Conservation (phyloP, 1,140 invertebrate species). For the Paramacrobiotus metropolitanus region DNA sequence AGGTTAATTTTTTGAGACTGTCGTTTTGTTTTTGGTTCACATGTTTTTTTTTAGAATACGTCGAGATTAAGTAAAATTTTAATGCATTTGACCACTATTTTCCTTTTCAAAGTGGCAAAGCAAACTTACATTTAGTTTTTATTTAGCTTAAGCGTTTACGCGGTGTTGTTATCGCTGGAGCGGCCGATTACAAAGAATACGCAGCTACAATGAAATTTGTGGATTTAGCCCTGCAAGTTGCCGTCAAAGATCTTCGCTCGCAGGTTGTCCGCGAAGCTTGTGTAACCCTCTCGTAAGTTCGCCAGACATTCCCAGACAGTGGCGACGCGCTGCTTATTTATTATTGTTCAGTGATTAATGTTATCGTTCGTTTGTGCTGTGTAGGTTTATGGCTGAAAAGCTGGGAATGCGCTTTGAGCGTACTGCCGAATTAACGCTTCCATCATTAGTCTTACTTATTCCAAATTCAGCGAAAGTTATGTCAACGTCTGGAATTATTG, state of each 20-base stretch:
- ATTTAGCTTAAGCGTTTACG: background rate
- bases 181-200: background rate
- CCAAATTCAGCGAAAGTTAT: conserved; percentile 91
- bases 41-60: too few relatives aligned
- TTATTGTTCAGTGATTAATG: background rate
- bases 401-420: conserved; percentile 57
- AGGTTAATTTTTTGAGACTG: conserved; percentile 5
- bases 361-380: conserved; percentile 10
- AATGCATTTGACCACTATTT: too few relatives aligned
- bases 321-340: conserved; percentile 8
- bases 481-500: conserved; percentile 60
- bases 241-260: conserved; percentile 27
- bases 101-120: background rate
- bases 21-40: background rate
- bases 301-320: background rate
- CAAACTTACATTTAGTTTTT: background rate
- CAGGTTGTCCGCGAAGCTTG: conserved; percentile 81
- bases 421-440: conserved; percentile 54
- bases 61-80: too few relatives aligned
- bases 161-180: background rate
- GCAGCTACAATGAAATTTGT: background rate
- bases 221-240: background rate
- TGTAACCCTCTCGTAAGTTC: conserved; percentile 52
- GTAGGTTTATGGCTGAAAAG: conserved; percentile 50
- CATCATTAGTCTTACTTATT: conserved; percentile 63